A percentile compares a stretch with the other conserved stretches of the same genome.
Evolutionary conservation across 2,797 vertebrate species (phyloP).

Genomic region (Orientallactaga sibirica): DNA sequence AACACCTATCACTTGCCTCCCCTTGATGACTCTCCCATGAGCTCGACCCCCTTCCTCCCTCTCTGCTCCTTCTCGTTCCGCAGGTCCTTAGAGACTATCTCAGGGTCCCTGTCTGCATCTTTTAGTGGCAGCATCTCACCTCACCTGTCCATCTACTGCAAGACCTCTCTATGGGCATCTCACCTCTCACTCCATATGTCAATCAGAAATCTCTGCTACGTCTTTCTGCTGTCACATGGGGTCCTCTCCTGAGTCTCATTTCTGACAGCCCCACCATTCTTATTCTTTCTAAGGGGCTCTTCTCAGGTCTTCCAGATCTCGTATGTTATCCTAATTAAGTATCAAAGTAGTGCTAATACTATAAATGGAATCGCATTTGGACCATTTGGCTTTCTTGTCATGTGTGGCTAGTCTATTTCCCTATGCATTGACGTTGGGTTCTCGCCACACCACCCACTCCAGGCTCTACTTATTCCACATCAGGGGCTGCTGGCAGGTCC

Average conservation of each 20-base stretch:
- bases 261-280: background rate
- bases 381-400: background rate
- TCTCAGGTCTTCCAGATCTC: rapidly evolving
- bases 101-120: background rate
- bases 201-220: too few relatives aligned
- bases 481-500: rapidly evolving
- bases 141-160: rapidly evolving
- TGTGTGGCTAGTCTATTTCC: background rate
- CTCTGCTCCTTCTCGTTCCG: background rate
- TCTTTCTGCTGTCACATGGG: background rate
- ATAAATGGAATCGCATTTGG: background rate
- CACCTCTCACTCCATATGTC: background rate
- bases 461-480: too few relatives aligned
- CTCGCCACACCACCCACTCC: rapidly evolving
- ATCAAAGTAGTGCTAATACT: background rate
- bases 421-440: background rate
- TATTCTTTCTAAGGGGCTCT: background rate
- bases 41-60: background rate
- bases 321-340: background rate
- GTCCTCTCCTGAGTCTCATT: background rate
- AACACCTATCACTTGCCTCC: rapidly evolving
- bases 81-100: background rate
- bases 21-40: too few relatives aligned
- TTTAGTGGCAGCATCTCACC: rapidly evolving
- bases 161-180: rapidly evolving